These are phyloP conservation scores for Anoncus sp. DNA, from an alignment of 2,888 invertebrate genomes.

Conservation along the genomic window DNA sequence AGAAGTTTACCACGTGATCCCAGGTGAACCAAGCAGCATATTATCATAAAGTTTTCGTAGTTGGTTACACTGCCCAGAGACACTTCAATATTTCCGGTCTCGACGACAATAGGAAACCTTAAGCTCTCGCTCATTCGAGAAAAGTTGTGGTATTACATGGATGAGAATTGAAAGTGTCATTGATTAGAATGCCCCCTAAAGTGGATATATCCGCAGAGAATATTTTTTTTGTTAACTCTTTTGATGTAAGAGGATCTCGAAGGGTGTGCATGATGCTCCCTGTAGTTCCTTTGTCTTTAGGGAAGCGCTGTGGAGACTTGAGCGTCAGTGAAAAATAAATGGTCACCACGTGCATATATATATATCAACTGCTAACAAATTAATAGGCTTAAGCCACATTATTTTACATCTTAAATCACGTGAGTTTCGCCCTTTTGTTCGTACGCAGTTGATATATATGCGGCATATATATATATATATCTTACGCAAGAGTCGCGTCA, in stretches of 20 bases:
- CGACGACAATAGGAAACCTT: slow-evolving; percentile 1
- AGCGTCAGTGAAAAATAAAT: slow-evolving; percentile 57
- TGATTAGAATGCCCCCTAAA: slow-evolving; percentile 22
- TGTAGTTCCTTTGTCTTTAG: slow-evolving; percentile 46
- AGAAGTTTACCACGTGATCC: slow-evolving; percentile 11
- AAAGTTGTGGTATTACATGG: not conserved
- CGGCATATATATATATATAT: slow-evolving; percentile 21
- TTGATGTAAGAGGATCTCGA: slow-evolving; percentile 4
- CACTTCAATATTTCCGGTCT: slow-evolving; percentile 23
- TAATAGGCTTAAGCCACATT: slow-evolving; percentile 1
- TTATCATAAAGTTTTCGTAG: not conserved
- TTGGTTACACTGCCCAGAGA: slow-evolving; percentile 19
- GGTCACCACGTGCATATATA: slow-evolving; percentile 28
- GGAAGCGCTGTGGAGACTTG: slow-evolving; percentile 31
- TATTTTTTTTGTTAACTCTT: slow-evolving; percentile 9
- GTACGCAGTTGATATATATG: not conserved
- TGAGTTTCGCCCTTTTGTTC: not conserved
- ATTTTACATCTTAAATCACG: not conserved
- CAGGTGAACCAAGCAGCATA: not conserved
- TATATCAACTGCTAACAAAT: slow-evolving; percentile 8
- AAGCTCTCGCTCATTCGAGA: not conserved
- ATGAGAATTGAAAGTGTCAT: slow-evolving; percentile 26
- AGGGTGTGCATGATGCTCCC: slow-evolving; percentile 29
- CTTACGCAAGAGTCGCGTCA: slow-evolving; percentile 55
- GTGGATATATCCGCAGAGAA: not conserved